phyloP scores from a whole-genome alignment of 1,140 invertebrate genomes.

The Anastrepha ludens region DNA sequence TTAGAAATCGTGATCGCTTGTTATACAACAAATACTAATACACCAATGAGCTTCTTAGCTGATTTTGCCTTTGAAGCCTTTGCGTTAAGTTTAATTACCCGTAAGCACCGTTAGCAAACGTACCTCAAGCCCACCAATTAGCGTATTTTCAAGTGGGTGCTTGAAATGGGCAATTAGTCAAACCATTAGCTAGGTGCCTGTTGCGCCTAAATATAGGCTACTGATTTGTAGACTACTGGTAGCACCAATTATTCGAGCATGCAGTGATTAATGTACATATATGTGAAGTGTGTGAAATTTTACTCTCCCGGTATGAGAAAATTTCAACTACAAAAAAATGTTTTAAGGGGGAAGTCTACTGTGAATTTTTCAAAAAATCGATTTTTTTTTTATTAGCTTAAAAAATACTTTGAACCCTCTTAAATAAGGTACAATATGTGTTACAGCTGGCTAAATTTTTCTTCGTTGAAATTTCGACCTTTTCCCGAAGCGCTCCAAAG shows the following conservation, averaged over 20 bases:
- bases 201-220: background rate
- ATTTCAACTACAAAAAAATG: no score
- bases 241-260: background rate
- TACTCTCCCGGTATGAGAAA: no score
- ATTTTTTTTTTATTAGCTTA: no score
- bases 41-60: background rate
- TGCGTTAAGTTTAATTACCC: background rate
- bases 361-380: no score
- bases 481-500: no score
- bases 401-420: no score
- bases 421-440: no score
- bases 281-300: no score
- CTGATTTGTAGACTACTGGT: background rate
- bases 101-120: background rate
- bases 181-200: background rate
- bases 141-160: background rate
- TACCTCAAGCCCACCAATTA: conserved; percentile 17
- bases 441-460: no score
- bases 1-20: background rate
- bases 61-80: background rate
- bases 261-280: background rate
- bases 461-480: no score
- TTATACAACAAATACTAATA: background rate
- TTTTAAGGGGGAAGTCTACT: no score
- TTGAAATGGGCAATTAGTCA: conserved; percentile 9